Percentiles rank a stretch among this genome's conserved stretches.
phyloP scores from a whole-genome alignment of 2,888 invertebrate species.

The Tiliacea citrago region DNA sequence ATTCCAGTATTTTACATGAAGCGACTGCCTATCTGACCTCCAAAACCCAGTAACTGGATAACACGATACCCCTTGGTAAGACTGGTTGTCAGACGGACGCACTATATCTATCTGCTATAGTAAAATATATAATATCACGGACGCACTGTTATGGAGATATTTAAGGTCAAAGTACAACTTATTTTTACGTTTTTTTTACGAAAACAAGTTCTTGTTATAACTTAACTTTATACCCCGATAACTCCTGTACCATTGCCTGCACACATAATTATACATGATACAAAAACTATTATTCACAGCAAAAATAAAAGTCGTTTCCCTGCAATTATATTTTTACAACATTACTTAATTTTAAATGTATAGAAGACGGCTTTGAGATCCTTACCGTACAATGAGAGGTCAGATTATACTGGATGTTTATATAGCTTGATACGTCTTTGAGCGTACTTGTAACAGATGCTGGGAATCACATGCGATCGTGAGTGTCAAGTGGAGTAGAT shows the following conservation, averaged over 20 bases:
- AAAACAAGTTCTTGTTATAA: not conserved
- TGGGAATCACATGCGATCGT: slow-evolving; percentile 40
- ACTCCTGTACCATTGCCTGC: not conserved
- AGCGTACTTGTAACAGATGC: slow-evolving; percentile 43
- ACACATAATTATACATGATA: no score
- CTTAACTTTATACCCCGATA: not conserved
- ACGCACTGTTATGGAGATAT: not conserved
- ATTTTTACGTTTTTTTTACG: not conserved
- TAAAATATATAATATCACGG: no score
- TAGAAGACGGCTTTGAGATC: not conserved
- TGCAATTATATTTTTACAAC: not conserved
- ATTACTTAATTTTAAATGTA: not conserved
- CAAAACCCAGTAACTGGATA: no score
- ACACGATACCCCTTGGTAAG: no score
- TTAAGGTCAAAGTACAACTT: not conserved
- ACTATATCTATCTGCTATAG: no score
- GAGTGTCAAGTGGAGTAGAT: slow-evolving; percentile 46
- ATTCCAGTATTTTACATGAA: no score
- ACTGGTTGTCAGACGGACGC: no score
- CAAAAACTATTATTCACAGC: no score
- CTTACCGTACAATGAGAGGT: not conserved
- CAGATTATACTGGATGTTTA: not conserved
- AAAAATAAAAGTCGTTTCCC: no score
- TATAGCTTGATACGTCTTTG: not conserved
- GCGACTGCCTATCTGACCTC: no score